Evolutionary conservation across 30 jellyfish, hydroid and myxozoan genomes (phyloP).

Genomic region (Aurelia coerulea): DNA sequence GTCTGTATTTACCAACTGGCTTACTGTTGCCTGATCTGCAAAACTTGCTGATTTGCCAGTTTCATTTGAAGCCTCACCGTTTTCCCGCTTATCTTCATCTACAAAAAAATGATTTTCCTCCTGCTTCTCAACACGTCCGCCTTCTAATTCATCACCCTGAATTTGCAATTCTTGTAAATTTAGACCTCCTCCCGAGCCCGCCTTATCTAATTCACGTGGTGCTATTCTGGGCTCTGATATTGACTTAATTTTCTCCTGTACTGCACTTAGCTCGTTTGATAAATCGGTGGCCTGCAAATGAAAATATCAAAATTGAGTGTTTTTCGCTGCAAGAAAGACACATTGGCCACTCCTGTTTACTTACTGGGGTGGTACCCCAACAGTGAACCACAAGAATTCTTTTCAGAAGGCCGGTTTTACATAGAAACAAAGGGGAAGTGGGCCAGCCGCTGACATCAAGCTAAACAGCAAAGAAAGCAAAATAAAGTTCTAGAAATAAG

Average conservation of each 20-base stretch:
- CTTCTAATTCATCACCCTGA: background rate
- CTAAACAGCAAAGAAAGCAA: no score
- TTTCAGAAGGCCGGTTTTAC: no score
- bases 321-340: background rate
- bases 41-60: background rate
- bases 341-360: no score
- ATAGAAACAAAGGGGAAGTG: no score
- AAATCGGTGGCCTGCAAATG: slow-evolving; percentile 15
- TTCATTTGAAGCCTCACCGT: background rate
- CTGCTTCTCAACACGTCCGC: background rate
- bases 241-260: background rate
- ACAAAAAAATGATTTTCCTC: background rate
- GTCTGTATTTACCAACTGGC: no score
- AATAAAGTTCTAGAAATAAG: no score
- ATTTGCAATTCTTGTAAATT: background rate
- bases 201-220: background rate
- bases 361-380: no score
- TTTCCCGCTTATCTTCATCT: background rate
- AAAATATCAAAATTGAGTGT: background rate
- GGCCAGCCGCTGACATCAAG: no score
- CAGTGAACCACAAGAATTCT: no score
- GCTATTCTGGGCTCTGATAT: background rate
- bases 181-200: background rate
- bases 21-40: background rate
- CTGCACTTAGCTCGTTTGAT: slow-evolving; percentile 24